phyloP scores from a whole-genome alignment of 2,888 invertebrate genomes.

The Chorisops tibialis region DNA sequence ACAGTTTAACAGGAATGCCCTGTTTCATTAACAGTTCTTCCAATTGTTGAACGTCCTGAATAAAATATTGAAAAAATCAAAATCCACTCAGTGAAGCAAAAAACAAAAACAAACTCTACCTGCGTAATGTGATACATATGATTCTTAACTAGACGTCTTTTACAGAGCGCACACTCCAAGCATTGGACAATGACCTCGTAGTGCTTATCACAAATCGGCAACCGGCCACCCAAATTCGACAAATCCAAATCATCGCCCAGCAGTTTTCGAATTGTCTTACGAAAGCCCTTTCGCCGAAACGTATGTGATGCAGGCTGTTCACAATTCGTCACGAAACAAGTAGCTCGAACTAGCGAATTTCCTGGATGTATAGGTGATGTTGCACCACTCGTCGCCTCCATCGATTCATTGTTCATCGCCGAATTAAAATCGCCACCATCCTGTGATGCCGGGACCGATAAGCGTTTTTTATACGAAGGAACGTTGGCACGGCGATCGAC shows the following conservation, averaged over 20 bases:
- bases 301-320: slow-evolving; percentile 59
- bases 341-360: slow-evolving; percentile 32
- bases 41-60: slow-evolving; percentile 56
- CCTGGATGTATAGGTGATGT: not conserved
- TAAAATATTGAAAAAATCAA: not conserved
- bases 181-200: slow-evolving; percentile 68
- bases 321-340: slow-evolving; percentile 67
- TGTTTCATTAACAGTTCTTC: slow-evolving; percentile 60
- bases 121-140: slow-evolving; percentile 71
- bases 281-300: slow-evolving; percentile 70
- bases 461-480: slow-evolving; percentile 60
- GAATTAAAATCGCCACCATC: slow-evolving; percentile 25
- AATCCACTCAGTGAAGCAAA: not conserved
- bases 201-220: slow-evolving; percentile 69
- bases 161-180: slow-evolving; percentile 74
- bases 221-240: slow-evolving; percentile 54
- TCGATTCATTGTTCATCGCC: not conserved
- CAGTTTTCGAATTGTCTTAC: slow-evolving; percentile 64
- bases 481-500: slow-evolving; percentile 78
- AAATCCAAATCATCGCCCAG: slow-evolving; percentile 63
- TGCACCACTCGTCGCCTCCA: slow-evolving; percentile 14
- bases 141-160: slow-evolving; percentile 70
- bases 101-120: slow-evolving; percentile 40
- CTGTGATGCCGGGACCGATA: slow-evolving; percentile 44
- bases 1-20: slow-evolving; percentile 66